A percentile compares a stretch with the other conserved stretches of the same genome.
phyloP scores from a whole-genome alignment of 2,797 vertebrate genomes.

The Paguma larvata region DNA sequence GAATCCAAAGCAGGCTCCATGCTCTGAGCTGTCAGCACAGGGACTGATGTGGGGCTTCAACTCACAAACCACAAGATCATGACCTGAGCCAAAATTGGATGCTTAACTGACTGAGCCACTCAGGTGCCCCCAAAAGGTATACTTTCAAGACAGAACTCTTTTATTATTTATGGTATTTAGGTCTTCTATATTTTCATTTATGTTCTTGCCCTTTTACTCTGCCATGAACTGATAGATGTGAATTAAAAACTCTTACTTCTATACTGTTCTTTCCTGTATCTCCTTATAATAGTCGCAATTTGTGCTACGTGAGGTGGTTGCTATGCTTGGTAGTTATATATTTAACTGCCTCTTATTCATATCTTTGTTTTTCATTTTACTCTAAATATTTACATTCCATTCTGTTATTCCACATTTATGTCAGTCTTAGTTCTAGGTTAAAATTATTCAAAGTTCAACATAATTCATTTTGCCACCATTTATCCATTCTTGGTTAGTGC shows the following conservation, averaged over 20 bases:
- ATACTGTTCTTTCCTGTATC: not conserved
- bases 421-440: not conserved
- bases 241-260: not conserved
- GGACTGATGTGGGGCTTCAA: too few species aligned
- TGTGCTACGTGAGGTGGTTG: not conserved
- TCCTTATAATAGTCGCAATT: not conserved
- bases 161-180: not conserved
- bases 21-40: too few species aligned
- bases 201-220: not conserved
- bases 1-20: too few species aligned
- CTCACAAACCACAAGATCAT: too few species aligned
- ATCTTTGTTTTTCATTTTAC: conserved; percentile 11
- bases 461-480: not conserved
- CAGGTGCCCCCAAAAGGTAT: not conserved
- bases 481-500: not conserved
- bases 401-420: not conserved
- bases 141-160: not conserved
- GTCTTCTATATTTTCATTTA: not conserved
- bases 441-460: not conserved
- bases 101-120: too few species aligned
- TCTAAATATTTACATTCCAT: not conserved
- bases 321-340: not conserved
- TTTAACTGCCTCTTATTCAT: not conserved
- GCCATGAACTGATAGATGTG: not conserved
- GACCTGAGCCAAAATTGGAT: too few species aligned